These are phyloP conservation scores for Bilobella aurantiaca DNA, from an alignment of 1,140 invertebrate genomes.

Conservation along the genomic window DNA sequence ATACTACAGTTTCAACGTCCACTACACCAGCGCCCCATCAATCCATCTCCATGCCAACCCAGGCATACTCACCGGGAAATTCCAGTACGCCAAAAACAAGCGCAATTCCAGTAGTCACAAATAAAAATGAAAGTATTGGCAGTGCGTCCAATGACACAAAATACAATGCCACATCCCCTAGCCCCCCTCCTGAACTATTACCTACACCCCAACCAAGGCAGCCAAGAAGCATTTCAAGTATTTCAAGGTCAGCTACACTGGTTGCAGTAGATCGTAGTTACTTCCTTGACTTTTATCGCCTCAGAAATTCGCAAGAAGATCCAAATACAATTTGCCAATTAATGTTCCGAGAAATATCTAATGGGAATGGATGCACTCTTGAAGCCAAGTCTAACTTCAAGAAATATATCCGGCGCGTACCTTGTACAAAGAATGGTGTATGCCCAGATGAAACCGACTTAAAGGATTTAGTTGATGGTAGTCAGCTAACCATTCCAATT, in stretches of 20 bases:
- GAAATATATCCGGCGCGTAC: constrained; percentile 59
- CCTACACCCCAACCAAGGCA: not conserved
- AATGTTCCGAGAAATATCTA: constrained; percentile 76
- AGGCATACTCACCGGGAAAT: too few relatives aligned
- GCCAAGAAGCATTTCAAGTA: not conserved
- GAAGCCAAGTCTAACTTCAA: constrained; percentile 64
- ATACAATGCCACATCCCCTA: not conserved
- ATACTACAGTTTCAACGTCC: not conserved
- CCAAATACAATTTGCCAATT: constrained; percentile 59
- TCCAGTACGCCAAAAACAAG: too few relatives aligned
- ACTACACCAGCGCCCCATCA: too few relatives aligned
- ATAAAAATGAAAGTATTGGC: too few relatives aligned
- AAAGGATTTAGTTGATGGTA: constrained; percentile 68
- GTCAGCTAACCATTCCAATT: constrained; percentile 90
- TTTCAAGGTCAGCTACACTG: constrained; percentile 57
- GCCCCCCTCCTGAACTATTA: not conserved
- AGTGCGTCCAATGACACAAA: too few relatives aligned
- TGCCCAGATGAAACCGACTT: constrained; percentile 80
- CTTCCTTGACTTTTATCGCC: constrained; percentile 81
- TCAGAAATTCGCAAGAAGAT: constrained; percentile 48
- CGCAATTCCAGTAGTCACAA: too few relatives aligned
- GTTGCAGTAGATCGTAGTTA: constrained; percentile 74
- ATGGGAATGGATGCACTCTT: constrained; percentile 66
- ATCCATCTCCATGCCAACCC: too few relatives aligned
- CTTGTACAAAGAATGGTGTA: constrained; percentile 63